Evolutionary conservation across 2,888 invertebrate genomes (phyloP), one percentile per base, ranked within the genome.

Genomic region (Tenthredo notha): DNA sequence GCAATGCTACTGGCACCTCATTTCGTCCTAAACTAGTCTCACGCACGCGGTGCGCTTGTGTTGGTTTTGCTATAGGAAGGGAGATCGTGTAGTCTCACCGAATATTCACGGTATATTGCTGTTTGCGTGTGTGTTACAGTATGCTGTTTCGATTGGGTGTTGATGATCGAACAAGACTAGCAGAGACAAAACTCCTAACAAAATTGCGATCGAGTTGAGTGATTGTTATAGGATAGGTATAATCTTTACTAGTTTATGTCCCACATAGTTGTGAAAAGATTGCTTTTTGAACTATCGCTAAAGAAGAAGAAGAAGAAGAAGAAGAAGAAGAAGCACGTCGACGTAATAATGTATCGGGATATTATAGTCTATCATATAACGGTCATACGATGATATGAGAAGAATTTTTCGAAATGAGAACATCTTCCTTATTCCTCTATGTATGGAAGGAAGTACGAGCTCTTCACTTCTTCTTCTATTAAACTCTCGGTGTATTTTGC

Each of bases 191-290:
- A 33, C 33, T 33, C 25, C 33, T 18, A 18, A 29, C 67, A 18
- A 18, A 33, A 67, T 33, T 29, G 33, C 33, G 33, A 67, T 33
- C 29, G 0, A 33, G 3, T 33, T 18, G 67, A 67, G 18, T 33
- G 67, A 67, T 67, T 67, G 29, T 67, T 33, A 9, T 33, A 67
- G 67, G 54, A n/a, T 54, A n/a, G 72, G 37, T 21, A 43, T 72
- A 43, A 74, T 74, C 72, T 43, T 40, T 10, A 21, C 40, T 2
- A n/a, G 21, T 21, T 74, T 74, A 74, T 43, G 12, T 21, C 43
- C 72, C 72, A 43, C 72, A 12, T 43, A 21, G 21, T 10, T 2
- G 72, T n/a, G 54, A 0, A 43, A 74, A 25, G 21, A 74, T 74
- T 43, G 72, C 72, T 40, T 43, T 43, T 43, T 43, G 12, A 74